Conservation (phyloP, 2,113 vertebrate genomes). For the Cyprinodon tularosa region DNA sequence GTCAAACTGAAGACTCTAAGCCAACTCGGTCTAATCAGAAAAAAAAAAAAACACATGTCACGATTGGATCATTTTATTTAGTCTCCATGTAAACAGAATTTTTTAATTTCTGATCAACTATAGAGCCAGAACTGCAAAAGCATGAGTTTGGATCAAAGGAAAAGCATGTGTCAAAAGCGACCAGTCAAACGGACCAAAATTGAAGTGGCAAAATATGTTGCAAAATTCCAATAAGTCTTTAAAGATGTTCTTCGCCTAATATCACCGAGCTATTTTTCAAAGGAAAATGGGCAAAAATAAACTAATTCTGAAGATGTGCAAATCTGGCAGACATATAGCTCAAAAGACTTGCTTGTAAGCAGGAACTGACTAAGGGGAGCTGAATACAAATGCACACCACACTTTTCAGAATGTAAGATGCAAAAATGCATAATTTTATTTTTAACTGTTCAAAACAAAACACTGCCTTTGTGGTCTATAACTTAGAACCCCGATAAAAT, state of each 20-base stretch:
- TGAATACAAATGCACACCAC: not conserved
- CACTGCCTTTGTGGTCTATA: not conserved
- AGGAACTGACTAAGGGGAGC: not conserved
- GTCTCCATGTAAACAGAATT: too few relatives aligned
- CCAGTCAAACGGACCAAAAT: not conserved
- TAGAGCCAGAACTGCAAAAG: not conserved
- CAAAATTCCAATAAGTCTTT: not conserved
- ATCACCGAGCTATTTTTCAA: not conserved
- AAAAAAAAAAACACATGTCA: too few relatives aligned
- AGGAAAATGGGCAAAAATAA: not conserved
- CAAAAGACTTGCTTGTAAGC: not conserved
- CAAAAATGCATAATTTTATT: not conserved
- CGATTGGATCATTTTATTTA: too few relatives aligned
- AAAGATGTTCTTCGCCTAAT: not conserved
- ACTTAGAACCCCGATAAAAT: not conserved
- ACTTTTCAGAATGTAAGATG: not conserved
- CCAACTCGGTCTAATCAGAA: too few relatives aligned
- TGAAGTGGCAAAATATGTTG: not conserved
- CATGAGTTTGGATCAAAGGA: not conserved
- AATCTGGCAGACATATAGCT: not conserved
- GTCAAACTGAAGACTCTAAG: too few relatives aligned
- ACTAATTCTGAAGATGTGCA: not conserved
- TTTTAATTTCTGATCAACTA: too few relatives aligned
- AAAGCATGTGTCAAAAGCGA: not conserved
- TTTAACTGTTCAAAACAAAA: not conserved